Base-by-base conservation (phyloP, 1,140 invertebrate species). In the Drosophila sp. region DNA sequence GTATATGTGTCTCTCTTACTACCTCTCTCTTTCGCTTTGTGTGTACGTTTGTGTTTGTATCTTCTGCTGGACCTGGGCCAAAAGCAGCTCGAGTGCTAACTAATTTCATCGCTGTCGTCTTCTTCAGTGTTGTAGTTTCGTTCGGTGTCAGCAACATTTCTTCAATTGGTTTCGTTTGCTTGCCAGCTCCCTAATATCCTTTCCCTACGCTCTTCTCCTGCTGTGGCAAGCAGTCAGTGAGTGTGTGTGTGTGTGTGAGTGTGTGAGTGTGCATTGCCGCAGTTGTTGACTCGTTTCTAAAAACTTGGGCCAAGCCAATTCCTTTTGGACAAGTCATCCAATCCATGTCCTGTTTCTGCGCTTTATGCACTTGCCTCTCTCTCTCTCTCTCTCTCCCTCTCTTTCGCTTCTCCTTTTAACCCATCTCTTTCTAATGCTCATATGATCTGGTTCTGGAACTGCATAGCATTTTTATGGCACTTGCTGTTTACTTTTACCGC, bases 121-220 rank as follows among this genome's bases (percentile, higher is more conserved):
- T 62, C 71, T 66, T 45, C 29, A 73, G 41, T 62, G 56, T 71
- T 89, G 74, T 79, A 81, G 78, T 77, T 83, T 79, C 67, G 53
- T 69, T 78, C 76, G 80, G 83, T 83, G 80, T 83, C 80, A 83
- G 80, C 80, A 83, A 83, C 80, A 83, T 83, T 83, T 83, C 76
- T 83, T 83, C 80, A 83, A 83, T 83, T 83, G 80, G 80, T 83
- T 83, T 83, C 80, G 75, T 82, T 80, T 80, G 72, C 76, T 66
- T 21, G 46, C 53, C 48, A 61, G 66, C 8, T 67, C 25, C 27
- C 14, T 9, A 8, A 2, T 1, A 14, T 4, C 16, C 32, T 53
- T 1, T 16, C 43, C 7, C 14, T 21, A 2, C 9, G 2, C 46
- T 53, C 1, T 13, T 50, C n/a, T 32, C 0, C n/a, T 34, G 38